These are phyloP conservation scores for Lytechinus pictus DNA, from an alignment of 35 echinoderm and acorn worm genomes.

Conservation along the genomic window DNA sequence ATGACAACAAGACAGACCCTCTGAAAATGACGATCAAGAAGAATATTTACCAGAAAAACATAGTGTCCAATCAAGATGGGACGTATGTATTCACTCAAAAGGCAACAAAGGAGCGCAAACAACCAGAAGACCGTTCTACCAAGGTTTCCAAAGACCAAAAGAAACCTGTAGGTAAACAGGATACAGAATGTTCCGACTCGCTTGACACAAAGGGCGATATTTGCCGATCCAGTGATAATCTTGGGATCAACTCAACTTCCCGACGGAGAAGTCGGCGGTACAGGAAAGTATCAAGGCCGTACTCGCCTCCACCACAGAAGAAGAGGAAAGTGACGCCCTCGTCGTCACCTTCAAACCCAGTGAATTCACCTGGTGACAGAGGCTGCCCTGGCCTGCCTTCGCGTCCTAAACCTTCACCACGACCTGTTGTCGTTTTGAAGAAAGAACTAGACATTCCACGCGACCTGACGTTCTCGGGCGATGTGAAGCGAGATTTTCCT, in stretches of 20 bases:
- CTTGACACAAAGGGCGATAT: neutral
- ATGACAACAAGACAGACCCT: neutral
- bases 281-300: neutral
- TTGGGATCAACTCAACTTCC: neutral
- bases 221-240: neutral
- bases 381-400: neutral
- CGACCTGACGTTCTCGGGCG: neutral
- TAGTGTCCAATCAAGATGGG: neutral
- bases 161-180: neutral
- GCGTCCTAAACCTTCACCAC: neutral
- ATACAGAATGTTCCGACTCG: neutral
- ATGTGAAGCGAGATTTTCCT: neutral
- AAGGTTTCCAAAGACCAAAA: neutral
- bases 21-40: neutral
- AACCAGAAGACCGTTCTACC: neutral
- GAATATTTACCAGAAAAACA: neutral
- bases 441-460: neutral
- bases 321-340: neutral
- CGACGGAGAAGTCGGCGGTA: neutral
- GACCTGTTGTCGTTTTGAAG: neutral
- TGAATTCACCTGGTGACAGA: neutral
- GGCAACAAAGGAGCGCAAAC: neutral
- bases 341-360: neutral
- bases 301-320: neutral
- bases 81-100: neutral